These are phyloP conservation scores for Tympanoctomys barrerae DNA, from an alignment of 2,797 vertebrate species.

Conservation along the genomic window DNA sequence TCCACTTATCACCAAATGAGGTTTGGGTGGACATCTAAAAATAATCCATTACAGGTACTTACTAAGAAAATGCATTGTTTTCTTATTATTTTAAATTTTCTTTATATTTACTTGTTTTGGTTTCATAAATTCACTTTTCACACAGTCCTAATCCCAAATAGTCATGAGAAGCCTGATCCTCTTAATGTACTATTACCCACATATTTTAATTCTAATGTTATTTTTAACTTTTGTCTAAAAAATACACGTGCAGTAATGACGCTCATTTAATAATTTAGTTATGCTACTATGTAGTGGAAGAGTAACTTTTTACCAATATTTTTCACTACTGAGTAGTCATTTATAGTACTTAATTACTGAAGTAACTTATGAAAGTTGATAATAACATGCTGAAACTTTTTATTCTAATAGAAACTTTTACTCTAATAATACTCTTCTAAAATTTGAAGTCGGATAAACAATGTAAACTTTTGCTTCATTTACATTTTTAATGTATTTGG, in stretches of 20 bases:
- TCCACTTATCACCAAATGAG: not conserved
- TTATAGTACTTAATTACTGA: not conserved
- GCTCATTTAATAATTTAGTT: not conserved
- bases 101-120: not conserved
- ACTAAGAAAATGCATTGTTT: not conserved
- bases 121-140: constrained; percentile 1
- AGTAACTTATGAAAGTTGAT: not conserved
- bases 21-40: not conserved
- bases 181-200: not conserved
- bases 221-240: not conserved
- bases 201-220: not conserved
- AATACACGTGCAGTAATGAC: not conserved
- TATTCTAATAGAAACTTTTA: constrained; percentile 8
- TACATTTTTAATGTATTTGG: not conserved
- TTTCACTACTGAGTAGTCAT: not conserved
- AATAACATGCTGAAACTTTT: not conserved
- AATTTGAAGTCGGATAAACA: constrained; percentile 15
- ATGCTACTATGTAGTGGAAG: not conserved
- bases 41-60: not conserved
- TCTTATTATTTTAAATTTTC: not conserved
- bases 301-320: not conserved
- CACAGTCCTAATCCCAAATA: not conserved
- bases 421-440: too few relatives aligned
- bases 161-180: not conserved
- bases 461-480: not conserved